Evolutionary conservation across 2,888 invertebrate genomes (phyloP).

Genomic region (Agelastica alni): DNA sequence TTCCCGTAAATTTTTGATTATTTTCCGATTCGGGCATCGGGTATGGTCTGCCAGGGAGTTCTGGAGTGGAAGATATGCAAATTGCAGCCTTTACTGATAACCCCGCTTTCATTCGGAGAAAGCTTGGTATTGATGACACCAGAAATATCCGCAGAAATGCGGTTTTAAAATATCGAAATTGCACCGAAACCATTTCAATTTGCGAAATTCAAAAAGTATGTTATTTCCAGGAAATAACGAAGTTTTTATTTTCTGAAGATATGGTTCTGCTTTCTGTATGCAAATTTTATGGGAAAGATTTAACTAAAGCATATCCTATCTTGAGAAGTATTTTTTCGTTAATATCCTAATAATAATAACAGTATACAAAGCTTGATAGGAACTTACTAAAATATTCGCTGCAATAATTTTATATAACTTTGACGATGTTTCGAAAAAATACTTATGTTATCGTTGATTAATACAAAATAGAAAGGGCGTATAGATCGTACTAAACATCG

Average conservation of each 20-base stretch:
- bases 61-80: conserved; percentile 30
- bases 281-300: background rate
- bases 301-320: background rate
- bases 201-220: conserved; percentile 19
- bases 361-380: too few species aligned
- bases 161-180: conserved; percentile 22
- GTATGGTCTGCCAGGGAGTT: conserved; percentile 12
- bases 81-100: conserved; percentile 28
- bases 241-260: background rate
- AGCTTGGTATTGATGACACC: conserved; percentile 20
- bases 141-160: conserved; percentile 19
- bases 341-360: too few species aligned
- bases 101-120: conserved; percentile 18
- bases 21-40: conserved; percentile 22
- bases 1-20: conserved; percentile 32
- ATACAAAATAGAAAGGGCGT: too few species aligned
- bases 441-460: too few species aligned
- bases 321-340: too few species aligned
- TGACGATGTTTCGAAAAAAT: too few species aligned
- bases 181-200: conserved; percentile 22
- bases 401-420: too few species aligned
- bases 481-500: too few species aligned
- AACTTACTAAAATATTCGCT: too few species aligned
- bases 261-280: conserved; percentile 4
- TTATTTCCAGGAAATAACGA: conserved; percentile 1